A percentile compares a stretch with the other conserved stretches of the same genome.
Evolutionary conservation across 2,113 vertebrate genomes (phyloP).

Genomic region (Patagioenas fasciata): DNA sequence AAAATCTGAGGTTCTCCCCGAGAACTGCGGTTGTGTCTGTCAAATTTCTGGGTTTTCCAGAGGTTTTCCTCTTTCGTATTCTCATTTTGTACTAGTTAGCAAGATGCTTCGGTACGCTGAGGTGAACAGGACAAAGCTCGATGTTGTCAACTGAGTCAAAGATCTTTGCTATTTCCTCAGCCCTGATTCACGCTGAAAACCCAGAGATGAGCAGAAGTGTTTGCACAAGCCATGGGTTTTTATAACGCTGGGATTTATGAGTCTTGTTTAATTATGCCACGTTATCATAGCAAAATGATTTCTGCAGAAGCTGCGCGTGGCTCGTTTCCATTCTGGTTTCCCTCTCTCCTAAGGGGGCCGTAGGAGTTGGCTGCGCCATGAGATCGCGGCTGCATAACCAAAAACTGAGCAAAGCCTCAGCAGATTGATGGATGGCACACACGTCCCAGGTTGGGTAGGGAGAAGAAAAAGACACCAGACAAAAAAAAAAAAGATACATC

Average conservation of each 20-base stretch:
- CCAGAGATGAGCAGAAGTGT: neutral
- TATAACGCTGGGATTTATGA: neutral
- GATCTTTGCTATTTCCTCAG: neutral
- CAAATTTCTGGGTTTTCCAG: neutral
- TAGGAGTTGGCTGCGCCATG: neutral
- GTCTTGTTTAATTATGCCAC: neutral
- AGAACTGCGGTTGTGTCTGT: neutral
- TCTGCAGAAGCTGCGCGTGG: neutral
- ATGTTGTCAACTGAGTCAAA: accelerated
- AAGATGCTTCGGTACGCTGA: accelerated
- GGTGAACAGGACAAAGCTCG: neutral
- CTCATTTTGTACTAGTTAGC: neutral
- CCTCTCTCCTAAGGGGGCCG: neutral
- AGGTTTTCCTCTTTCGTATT: neutral
- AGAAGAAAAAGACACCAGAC: neutral
- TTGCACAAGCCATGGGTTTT: neutral
- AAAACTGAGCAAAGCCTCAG: neutral
- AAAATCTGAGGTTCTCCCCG: neutral
- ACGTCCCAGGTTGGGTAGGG: neutral
- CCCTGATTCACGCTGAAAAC: neutral
- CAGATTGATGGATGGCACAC: neutral
- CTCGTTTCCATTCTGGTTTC: neutral
- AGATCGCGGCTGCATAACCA: neutral
- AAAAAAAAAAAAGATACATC: neutral
- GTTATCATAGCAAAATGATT: neutral